A percentile compares a stretch with the other conserved stretches of the same genome.
These are phyloP conservation scores for Smithornis capensis DNA, from an alignment of 2,113 vertebrate species.

Conservation along the genomic window DNA sequence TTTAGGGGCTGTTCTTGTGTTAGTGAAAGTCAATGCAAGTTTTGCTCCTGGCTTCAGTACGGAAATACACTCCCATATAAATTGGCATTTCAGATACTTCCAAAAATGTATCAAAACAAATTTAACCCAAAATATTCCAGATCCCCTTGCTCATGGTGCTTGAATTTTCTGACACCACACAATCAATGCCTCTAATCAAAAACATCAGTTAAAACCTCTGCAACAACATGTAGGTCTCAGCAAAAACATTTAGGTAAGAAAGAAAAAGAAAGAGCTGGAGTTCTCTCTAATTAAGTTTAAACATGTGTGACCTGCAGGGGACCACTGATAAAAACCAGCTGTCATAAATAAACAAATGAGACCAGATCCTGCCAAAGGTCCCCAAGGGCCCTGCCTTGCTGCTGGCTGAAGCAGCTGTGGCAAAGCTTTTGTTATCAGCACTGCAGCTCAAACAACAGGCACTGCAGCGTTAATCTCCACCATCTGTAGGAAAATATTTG, in stretches of 20 bases:
- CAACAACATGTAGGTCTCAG: not conserved
- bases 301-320: not conserved
- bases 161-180: not conserved
- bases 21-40: not conserved
- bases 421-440: not conserved
- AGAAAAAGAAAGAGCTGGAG: not conserved
- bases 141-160: not conserved
- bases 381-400: fast-evolving
- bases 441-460: not conserved
- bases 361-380: not conserved
- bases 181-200: not conserved
- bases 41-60: not conserved
- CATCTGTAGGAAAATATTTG: not conserved
- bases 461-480: not conserved
- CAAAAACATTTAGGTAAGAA: not conserved
- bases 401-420: not conserved
- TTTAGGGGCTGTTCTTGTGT: not conserved
- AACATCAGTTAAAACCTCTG: not conserved
- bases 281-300: not conserved
- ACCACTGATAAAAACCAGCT: not conserved
- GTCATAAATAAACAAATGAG: not conserved
- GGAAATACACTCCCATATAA: not conserved
- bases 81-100: not conserved
- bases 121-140: not conserved
- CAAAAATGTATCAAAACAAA: not conserved